Conservation (phyloP, 1,140 invertebrate genomes). For the Drosophila pallidifrons region DNA sequence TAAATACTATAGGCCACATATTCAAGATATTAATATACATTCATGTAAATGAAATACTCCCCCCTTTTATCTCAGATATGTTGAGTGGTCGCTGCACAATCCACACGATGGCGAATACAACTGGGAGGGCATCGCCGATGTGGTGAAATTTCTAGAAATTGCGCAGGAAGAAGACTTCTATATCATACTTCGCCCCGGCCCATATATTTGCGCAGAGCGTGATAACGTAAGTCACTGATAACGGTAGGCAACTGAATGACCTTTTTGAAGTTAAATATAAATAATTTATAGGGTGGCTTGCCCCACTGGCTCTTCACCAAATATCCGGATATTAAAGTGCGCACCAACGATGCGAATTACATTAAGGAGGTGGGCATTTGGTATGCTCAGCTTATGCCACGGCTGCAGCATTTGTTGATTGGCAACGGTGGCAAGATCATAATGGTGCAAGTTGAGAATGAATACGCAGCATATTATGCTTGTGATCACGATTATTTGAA, state of each 20-base stretch:
- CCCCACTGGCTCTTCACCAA: constrained; percentile 92
- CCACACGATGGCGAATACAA: constrained; percentile 89
- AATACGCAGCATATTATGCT: constrained; percentile 93
- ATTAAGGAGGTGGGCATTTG: constrained; percentile 87
- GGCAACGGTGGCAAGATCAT: constrained; percentile 93
- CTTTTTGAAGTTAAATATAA: not conserved
- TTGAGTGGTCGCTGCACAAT: constrained; percentile 97
- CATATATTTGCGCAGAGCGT: constrained; percentile 96
- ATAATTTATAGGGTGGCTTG: constrained; percentile 88
- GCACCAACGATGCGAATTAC: constrained; percentile 88
- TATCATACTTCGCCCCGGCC: constrained; percentile 95
- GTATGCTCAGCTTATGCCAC: constrained; percentile 87
- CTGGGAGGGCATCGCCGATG: constrained; percentile 92
- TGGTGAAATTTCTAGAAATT: constrained; percentile 90
- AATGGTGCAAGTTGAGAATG: constrained; percentile 96
- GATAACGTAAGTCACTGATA: constrained; percentile 85
- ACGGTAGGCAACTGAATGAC: not conserved
- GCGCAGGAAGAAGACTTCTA: constrained; percentile 93
- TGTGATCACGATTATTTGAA: constrained; percentile 90
- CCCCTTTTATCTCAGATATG: constrained; percentile 88
- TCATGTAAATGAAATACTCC: not conserved
- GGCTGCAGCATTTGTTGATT: constrained; percentile 87
- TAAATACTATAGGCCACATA: no score
- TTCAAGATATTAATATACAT: no score
- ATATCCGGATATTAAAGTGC: constrained; percentile 89